phyloP scores from a whole-genome alignment of 1,140 invertebrate species.

The Rhynchophorus ferrugineus region DNA sequence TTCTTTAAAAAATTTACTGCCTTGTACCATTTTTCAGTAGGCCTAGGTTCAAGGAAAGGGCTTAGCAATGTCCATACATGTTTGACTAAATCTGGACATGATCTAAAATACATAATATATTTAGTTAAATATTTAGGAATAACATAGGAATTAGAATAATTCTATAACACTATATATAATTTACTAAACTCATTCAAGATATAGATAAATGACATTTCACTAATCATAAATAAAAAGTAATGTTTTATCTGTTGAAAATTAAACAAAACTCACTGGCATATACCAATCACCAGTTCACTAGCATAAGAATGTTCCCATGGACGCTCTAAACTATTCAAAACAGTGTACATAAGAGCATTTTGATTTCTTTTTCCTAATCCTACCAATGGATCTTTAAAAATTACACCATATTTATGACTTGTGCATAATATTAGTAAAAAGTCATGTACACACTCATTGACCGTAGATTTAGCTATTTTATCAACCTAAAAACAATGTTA shows the following conservation, averaged over 20 bases:
- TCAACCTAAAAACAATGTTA: constrained; percentile 32
- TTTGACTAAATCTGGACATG: constrained; percentile 65
- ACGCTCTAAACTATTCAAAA: constrained; percentile 53
- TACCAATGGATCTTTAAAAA: constrained; percentile 54
- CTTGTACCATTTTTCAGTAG: constrained; percentile 51
- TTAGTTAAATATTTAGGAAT: not conserved
- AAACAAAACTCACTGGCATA: constrained; percentile 31
- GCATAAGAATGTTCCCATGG: constrained; percentile 59
- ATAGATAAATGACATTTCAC: no score
- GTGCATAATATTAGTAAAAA: constrained; percentile 61
- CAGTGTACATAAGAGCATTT: constrained; percentile 56
- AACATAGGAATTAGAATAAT: constrained; percentile 2
- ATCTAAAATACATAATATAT: constrained; percentile 37
- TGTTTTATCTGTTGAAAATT: constrained; percentile 1
- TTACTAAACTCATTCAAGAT: no score
- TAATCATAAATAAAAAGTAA: no score
- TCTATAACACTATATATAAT: no score
- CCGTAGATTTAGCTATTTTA: constrained; percentile 47
- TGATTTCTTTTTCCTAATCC: constrained; percentile 50
- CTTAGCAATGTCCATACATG: constrained; percentile 51
- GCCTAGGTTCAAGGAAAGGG: constrained; percentile 51
- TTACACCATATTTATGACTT: constrained; percentile 60
- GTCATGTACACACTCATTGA: constrained; percentile 52
- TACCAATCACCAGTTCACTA: constrained; percentile 55
- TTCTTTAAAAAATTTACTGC: constrained; percentile 47